Base-by-base conservation (phyloP, 1,140 invertebrate genomes). In the Papilio machaon region DNA sequence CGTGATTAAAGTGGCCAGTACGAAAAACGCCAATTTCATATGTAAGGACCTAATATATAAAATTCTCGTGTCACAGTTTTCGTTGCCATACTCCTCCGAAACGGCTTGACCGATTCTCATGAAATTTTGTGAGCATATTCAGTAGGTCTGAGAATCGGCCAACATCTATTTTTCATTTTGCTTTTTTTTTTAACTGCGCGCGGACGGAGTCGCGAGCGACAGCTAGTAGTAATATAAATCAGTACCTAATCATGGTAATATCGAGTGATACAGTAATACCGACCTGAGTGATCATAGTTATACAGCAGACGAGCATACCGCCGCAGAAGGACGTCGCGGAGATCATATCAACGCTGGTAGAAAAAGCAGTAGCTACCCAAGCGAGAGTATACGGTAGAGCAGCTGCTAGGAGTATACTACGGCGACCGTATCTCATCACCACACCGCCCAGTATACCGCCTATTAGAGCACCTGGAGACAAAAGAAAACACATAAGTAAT, bases 251-350 rank as follows among this genome's bases (percentile, higher is more conserved):
- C 4, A 43, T 43, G 38, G 38, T 43, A 70, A 30, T 70, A 70
- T 38, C n/a, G 7, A 30, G 23, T 23, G 1, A 30, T 70, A 70
- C 60, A 30, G 23, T 23, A 9, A 30, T 70, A 70, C 60, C n/a
- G 94, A 97, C 97, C 95, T 97, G 97, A 52, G 97, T 97, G 17
- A 97, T 97, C 92, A 98, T 96, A 70, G 97, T 96, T 76, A 98
- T 96, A 49, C 97, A 97, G 84, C 97, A 97, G 4, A 92, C 87
- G 7, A 94, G 88, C 88, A 97, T 96, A 47, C 97, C 97, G 9
- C 97, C 97, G 82, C 97, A 95, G 91, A 98, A 97, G 11, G 97
- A 97, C 0, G 97, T 97, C 17, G 96, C 95, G 84, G 97, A 97
- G 91, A 98, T 96, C 93, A 97, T 96, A 88, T 97, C 95, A 1